These are phyloP conservation scores for Orthosia gracilis DNA, from an alignment of 2,888 invertebrate species.

Conservation along the genomic window DNA sequence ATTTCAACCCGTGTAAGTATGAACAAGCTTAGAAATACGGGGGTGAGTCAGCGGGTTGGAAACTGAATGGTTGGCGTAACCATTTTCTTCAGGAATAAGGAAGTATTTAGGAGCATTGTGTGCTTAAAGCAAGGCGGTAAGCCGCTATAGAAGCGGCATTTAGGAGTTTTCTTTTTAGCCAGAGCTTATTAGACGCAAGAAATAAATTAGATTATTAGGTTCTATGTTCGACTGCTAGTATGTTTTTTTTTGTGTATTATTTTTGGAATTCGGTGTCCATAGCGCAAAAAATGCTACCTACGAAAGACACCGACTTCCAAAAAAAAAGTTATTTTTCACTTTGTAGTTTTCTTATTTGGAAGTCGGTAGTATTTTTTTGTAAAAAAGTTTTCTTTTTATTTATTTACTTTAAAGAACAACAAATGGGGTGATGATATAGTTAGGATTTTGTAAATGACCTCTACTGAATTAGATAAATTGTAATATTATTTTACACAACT, in stretches of 20 bases:
- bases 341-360: too few relatives aligned
- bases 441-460: not conserved
- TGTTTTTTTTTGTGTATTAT: too few relatives aligned
- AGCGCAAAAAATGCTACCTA: too few relatives aligned
- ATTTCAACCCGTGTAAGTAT: conserved; percentile 51
- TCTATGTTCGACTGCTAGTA: too few relatives aligned
- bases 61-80: conserved; percentile 47
- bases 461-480: not conserved
- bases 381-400: conserved; percentile 27
- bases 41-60: conserved; percentile 48
- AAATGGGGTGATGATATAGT: conserved; percentile 18
- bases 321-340: too few relatives aligned
- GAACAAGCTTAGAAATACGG: conserved; percentile 55
- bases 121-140: conserved; percentile 35
- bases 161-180: conserved; percentile 19
- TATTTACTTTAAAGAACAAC: conserved; percentile 34
- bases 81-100: conserved; percentile 47
- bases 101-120: conserved; percentile 49
- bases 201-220: too few relatives aligned
- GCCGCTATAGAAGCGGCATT: conserved; percentile 24
- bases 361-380: too few relatives aligned
- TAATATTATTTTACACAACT: not conserved
- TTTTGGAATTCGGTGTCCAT: too few relatives aligned
- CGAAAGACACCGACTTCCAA: too few relatives aligned
- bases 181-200: conserved; percentile 29